Evolutionary conservation across 1,140 invertebrate species (phyloP).

Genomic region (Manduca sexta): DNA sequence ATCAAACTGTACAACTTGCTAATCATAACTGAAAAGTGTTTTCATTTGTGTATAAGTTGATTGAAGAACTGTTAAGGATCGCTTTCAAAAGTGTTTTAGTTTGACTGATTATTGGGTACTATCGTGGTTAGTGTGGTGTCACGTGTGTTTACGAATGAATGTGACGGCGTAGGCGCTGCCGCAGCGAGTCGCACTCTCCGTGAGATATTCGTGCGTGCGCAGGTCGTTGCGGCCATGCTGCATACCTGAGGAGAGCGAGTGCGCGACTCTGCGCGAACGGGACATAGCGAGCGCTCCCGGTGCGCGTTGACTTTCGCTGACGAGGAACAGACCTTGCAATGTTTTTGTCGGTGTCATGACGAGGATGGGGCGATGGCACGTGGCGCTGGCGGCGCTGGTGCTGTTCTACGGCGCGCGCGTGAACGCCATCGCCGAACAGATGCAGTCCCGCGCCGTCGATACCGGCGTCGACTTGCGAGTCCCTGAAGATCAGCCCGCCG

Average conservation of each 20-base stretch:
- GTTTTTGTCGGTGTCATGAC: slow-evolving; percentile 57
- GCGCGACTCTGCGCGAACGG: slow-evolving; percentile 63
- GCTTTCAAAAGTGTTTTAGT: slow-evolving; percentile 17
- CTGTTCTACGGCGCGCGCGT: slow-evolving; percentile 48
- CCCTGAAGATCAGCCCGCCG: slow-evolving; percentile 87
- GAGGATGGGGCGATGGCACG: slow-evolving; percentile 66
- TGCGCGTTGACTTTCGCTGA: slow-evolving; percentile 42
- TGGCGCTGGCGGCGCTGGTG: slow-evolving; percentile 65
- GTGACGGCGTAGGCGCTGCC: slow-evolving; percentile 65
- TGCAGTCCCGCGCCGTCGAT: slow-evolving; percentile 90
- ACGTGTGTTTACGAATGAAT: slow-evolving; percentile 70
- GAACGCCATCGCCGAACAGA: slow-evolving; percentile 74
- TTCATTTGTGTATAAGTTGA: slow-evolving; percentile 20
- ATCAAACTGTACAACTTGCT: slow-evolving; percentile 29
- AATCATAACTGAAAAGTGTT: slow-evolving; percentile 52
- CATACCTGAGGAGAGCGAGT: slow-evolving; percentile 66
- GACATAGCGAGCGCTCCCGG: slow-evolving; percentile 55
- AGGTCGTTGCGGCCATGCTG: slow-evolving; percentile 68
- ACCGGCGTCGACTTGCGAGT: slow-evolving; percentile 89
- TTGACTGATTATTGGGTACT: slow-evolving; percentile 22
- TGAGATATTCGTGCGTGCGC: slow-evolving; percentile 69
- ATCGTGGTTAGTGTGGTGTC: slow-evolving; percentile 55
- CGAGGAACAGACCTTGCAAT: slow-evolving; percentile 47
- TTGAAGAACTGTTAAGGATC: neutral
- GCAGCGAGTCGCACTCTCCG: slow-evolving; percentile 59